Percentiles rank a stretch among this genome's conserved stretches.
These are phyloP conservation scores for Coremacera marginata DNA, from an alignment of 2,888 invertebrate species.

Conservation along the genomic window DNA sequence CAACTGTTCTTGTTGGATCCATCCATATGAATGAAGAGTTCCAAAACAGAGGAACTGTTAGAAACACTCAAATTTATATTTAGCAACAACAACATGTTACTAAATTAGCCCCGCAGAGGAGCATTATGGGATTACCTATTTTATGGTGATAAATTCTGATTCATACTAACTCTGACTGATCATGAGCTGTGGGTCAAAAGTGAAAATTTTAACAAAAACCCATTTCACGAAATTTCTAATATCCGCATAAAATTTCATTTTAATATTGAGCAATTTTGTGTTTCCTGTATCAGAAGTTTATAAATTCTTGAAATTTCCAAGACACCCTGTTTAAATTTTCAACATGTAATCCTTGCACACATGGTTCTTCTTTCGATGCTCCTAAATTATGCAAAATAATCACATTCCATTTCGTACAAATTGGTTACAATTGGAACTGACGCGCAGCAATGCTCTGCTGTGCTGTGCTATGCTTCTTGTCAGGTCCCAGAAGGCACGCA, in stretches of 20 bases:
- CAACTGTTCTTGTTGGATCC: neutral
- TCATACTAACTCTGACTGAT: too few species aligned
- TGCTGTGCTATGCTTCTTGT: conserved; percentile 21
- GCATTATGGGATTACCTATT: neutral
- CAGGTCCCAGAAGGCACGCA: neutral
- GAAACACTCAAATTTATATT: neutral
- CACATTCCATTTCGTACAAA: conserved; percentile 57
- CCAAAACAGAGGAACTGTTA: neutral
- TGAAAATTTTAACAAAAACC: too few species aligned
- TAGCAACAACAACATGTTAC: neutral
- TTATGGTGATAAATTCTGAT: too few species aligned
- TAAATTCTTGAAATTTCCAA: neutral
- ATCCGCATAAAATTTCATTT: too few species aligned
- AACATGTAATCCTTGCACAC: conserved; percentile 42
- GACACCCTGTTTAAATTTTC: neutral
- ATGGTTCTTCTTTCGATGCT: conserved; percentile 40
- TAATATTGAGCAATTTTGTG: too few species aligned
- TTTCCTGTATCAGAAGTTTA: too few species aligned
- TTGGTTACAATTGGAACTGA: conserved; percentile 56
- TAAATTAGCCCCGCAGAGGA: neutral
- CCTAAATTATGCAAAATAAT: conserved; percentile 52
- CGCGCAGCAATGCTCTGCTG: conserved; percentile 11
- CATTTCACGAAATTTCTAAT: too few species aligned
- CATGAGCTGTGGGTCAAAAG: too few species aligned
- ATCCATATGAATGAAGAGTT: neutral